Evolutionary conservation across 2,888 invertebrate genomes (phyloP), one percentile per base, ranked within the genome.

Genomic region (Melanophora roralis): DNA sequence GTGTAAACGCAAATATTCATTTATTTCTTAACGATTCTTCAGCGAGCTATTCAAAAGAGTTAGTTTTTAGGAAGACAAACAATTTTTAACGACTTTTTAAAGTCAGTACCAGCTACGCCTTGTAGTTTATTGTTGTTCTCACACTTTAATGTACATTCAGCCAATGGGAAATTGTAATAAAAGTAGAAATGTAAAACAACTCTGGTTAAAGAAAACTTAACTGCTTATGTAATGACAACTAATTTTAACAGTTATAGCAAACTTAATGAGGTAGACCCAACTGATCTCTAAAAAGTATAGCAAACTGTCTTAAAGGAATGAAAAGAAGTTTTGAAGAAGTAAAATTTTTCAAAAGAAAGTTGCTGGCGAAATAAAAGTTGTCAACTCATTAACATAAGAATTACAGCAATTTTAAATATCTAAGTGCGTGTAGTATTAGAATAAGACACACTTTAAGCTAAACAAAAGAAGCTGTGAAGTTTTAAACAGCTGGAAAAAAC

Each of bases 301-400:
- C 16, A 32, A 40, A 38, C 27, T 68, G 67, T 16, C 36, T 21
- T 5, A 9, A 36, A 14, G 23, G 6, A 16, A 38, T 38, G n/a
- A 9, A 43, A 62, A 36, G 60, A 57, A 43, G 21, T 67, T 74
- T 60, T 7, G n/a, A n/a, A n/a, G n/a, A 43, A 60, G 57, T 67
- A 57, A 21, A 74, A 74, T 38, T 73, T 32, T 53, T 53, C 21
- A 12, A 72, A 43, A 76, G 27, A 65, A 67, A 67, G 55, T 67
- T 60, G n/a, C 19, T 75, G 49, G 64, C 14, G 71, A 79, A 43
- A 72, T 40, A 68, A 67, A 68, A 75, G 65, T 79, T 71, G 57
- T 38, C 62, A 76, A 76, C 80, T 80, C 80, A 80, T 80, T 80
- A 80, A 76, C 76, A 80, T 80, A 64, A 80, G 68, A 76, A 76